These are phyloP conservation scores for Oreohelix idahoensis DNA, from an alignment of 1,140 invertebrate genomes.

Conservation along the genomic window DNA sequence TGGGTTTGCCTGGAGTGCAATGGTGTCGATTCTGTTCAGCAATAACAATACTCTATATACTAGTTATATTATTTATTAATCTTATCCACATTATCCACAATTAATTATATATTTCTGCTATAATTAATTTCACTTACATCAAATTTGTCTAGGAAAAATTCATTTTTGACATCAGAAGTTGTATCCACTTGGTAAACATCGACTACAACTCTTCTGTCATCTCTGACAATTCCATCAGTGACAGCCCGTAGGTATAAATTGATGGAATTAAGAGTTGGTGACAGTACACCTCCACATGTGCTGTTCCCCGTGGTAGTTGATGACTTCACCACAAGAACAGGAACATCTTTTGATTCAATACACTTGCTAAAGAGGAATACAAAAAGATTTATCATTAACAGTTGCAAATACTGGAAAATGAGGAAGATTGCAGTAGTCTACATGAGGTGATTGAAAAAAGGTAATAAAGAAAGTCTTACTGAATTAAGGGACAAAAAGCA, in stretches of 20 bases:
- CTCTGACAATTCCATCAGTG: constrained; percentile 44
- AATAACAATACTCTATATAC: no score
- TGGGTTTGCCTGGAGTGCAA: no score
- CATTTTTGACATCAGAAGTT: background rate
- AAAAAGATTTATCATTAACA: background rate
- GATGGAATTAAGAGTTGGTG: constrained; percentile 11
- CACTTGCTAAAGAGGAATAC: constrained; percentile 43
- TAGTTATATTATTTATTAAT: no score
- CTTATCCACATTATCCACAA: no score
- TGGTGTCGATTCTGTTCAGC: no score
- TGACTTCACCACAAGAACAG: constrained; percentile 43
- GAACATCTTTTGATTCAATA: constrained; percentile 27
- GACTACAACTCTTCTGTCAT: background rate
- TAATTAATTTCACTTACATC: constrained; percentile 14
- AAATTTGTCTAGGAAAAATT: constrained; percentile 13
- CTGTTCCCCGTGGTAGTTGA: background rate
- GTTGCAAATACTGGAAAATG: no score
- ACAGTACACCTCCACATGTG: constrained; percentile 3
- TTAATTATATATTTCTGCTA: no score
- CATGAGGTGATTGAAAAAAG: no score
- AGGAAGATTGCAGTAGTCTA: no score
- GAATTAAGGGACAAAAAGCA: no score
- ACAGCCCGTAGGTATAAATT: constrained; percentile 44
- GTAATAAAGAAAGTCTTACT: no score
- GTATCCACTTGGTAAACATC: constrained; percentile 31